Evolutionary conservation across 2,113 vertebrate genomes (phyloP), one percentile per base, ranked within the genome.

Genomic region (Irena cyanogastra): DNA sequence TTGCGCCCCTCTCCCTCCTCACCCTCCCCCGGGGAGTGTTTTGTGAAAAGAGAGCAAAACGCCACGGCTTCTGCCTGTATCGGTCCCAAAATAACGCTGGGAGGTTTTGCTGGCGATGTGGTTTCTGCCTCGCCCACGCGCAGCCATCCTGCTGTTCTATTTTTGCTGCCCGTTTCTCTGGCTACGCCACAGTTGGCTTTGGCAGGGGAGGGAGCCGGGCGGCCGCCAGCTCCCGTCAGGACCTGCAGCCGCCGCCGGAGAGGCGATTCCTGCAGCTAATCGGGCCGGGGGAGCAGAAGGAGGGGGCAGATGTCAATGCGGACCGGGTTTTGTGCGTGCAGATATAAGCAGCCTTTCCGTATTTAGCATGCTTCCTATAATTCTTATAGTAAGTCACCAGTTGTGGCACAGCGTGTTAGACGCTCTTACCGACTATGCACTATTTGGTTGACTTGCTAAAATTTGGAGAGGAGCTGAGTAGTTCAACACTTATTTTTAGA

Each of bases 101-200:
- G 97, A 97, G 98, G 97, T 97, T 98, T 96, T 97, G 97, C 97
- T 98, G 97, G 97, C 97, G 83, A 74, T 97, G 98, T 97, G 98
- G 98, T 97, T 97, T 98, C 96, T 97, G 98, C 97, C 97, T 98
- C 98, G 94, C 98, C 98, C 98, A 98, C 98, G 95, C 97, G 95
- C 97, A 97, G 97, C 97, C 97, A 98, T 97, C 98, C 97, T 87
- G 97, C 97, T 79, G 96, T 96, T 95, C 98, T 98, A 98, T 98
- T 98, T 98, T 97, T 96, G 98, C 97, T 97, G 97, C 97, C 97
- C 96, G 97, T 97, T 97, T 98, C 98, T 98, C 97, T 97, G 98
- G 97, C 98, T 98, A 97, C 97, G 89, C 97, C 96, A 97, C 96
- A 95, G 94, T 97, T 96, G 97, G 97, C 98, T 98, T 94, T 65